Evolutionary conservation across 2,797 vertebrate species (phyloP).

Genomic region (Tauraco hartlaubi): DNA sequence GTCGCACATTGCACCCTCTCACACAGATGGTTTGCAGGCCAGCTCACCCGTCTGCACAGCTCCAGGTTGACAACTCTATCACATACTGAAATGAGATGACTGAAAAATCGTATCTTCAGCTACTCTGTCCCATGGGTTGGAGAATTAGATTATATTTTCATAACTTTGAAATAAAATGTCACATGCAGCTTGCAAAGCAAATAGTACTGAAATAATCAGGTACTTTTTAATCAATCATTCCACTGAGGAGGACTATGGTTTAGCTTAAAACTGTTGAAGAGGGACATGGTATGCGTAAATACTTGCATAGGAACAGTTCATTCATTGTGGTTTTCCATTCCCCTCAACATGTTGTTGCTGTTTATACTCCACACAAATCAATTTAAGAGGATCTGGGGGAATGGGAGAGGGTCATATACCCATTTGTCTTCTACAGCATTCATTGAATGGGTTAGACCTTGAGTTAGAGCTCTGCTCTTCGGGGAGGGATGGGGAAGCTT

Average conservation of each 20-base stretch:
- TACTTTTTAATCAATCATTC: slow-evolving; percentile 43
- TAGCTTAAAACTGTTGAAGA: neutral
- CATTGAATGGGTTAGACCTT: neutral
- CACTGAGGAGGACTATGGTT: neutral
- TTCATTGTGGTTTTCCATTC: slow-evolving; percentile 7
- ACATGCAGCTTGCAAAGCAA: slow-evolving; percentile 3
- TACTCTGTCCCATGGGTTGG: neutral
- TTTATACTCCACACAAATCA: neutral
- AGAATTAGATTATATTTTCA: slow-evolving; percentile 52
- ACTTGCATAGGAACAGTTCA: slow-evolving; percentile 9
- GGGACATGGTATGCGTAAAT: neutral
- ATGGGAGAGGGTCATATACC: neutral
- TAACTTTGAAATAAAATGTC: slow-evolving; percentile 45
- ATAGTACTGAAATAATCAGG: slow-evolving; percentile 43
- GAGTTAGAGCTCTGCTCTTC: neutral
- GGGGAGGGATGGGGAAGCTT: neutral
- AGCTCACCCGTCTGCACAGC: neutral
- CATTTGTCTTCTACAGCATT: neutral
- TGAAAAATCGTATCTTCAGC: neutral
- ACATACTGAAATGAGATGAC: neutral
- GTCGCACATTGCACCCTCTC: neutral
- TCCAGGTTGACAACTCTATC: neutral
- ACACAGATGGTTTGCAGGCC: neutral
- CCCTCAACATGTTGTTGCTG: neutral
- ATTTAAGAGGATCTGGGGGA: neutral